phyloP scores from a whole-genome alignment of 2,113 vertebrate species.

The Stercorarius parasiticus region DNA sequence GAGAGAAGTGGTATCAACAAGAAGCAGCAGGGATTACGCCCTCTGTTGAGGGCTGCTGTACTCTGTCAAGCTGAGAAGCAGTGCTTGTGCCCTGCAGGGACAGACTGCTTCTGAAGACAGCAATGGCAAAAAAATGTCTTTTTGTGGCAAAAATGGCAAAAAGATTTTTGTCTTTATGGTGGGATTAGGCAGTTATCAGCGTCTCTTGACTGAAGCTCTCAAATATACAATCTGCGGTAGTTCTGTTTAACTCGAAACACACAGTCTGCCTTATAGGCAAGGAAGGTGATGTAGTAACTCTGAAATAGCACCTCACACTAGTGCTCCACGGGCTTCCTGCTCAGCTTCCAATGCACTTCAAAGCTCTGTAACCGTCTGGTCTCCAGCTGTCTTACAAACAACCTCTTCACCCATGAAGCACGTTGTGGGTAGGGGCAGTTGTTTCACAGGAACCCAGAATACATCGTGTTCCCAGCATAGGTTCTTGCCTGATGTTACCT shows the following conservation, averaged over 20 bases:
- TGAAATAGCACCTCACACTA: neutral
- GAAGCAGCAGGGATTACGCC: neutral
- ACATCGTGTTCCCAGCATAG: slow-evolving; percentile 34
- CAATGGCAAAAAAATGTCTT: neutral
- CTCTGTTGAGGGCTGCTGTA: neutral
- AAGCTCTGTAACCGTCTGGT: neutral
- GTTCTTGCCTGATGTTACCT: slow-evolving; percentile 50
- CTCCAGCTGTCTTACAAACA: slow-evolving; percentile 44
- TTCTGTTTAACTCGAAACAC: neutral
- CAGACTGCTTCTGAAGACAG: neutral
- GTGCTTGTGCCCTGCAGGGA: neutral
- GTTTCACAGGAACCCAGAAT: slow-evolving; percentile 33
- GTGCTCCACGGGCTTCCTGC: neutral
- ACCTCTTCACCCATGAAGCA: slow-evolving; percentile 30
- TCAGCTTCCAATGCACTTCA: neutral
- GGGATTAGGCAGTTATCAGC: neutral
- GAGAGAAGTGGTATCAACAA: neutral
- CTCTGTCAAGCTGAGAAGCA: neutral
- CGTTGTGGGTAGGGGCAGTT: slow-evolving; percentile 23
- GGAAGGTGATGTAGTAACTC: neutral
- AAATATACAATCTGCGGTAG: neutral
- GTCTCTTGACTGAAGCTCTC: neutral
- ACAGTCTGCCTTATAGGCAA: neutral
- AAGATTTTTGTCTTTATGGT: neutral
- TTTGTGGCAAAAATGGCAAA: no score